Base-by-base conservation (phyloP, 1,140 invertebrate species). In the Thaumatotibia leucotreta region DNA sequence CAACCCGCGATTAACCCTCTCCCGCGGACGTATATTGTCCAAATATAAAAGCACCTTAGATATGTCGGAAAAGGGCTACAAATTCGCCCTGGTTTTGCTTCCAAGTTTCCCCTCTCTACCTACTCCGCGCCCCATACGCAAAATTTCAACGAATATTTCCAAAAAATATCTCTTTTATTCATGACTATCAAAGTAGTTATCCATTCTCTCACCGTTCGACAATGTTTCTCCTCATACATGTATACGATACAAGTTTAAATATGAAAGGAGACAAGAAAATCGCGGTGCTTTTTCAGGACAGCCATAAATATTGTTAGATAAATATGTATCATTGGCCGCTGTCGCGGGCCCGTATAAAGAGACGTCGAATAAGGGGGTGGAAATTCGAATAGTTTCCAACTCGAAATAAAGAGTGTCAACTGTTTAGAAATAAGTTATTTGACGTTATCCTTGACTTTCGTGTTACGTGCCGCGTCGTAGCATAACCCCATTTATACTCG, bases 231-330 rank as follows among this genome's bases (percentile, higher is more conserved):
- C 75, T 71, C 76, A 83, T 85, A 86, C 23, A 58, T 58, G 52
- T 58, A 58, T 85, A 83, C 68, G 73, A 82, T 82, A 67, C 67
- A 83, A 86, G 76, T 88, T 88, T 86, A 88, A 88, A 88, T 88
- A 87, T 84, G 84, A 84, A 88, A 77, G 64, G 73, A 79, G 73
- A 79, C 74, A 76, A 81, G 80, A 79, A 84, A 84, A 84, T 83
- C 77, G 76, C 75, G 68, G 62, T 65, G 66, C 70, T 79, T 82
- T 86, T 84, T 83, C 75, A 77, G 75, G 71, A 65, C 69, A 64
- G 74, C 73, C 77, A 87, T 89, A 87, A 87, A 89, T 89, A 89
- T 80, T 81, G 77, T 82, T 82, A 86, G 83, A 89, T 89, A 86
- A 89, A 89, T 86, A 87, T 86, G 83, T 89, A 87, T 85, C 76